A percentile compares a stretch with the other conserved stretches of the same genome.
Evolutionary conservation across 2,113 vertebrate species (phyloP).

Genomic region (Neolamprologus falcicula): DNA sequence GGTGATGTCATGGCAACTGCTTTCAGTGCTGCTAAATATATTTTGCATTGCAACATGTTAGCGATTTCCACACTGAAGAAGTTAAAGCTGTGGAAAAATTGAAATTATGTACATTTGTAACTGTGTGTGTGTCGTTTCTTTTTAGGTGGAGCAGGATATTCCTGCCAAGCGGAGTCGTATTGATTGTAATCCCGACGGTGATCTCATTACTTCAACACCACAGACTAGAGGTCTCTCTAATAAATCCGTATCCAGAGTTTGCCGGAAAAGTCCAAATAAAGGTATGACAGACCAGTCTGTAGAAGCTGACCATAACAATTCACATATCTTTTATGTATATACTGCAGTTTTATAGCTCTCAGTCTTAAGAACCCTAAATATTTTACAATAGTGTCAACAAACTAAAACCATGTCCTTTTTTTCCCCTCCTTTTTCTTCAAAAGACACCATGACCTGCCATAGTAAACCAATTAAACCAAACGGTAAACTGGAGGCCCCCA

Average conservation of each 20-base stretch:
- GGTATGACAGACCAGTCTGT: slow-evolving; percentile 63
- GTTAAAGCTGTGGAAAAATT: neutral
- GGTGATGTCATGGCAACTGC: neutral
- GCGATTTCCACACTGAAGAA: neutral
- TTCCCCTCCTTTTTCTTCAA: neutral
- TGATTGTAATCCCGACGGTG: slow-evolving; percentile 84
- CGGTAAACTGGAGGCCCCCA: slow-evolving; percentile 84
- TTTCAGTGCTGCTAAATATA: neutral
- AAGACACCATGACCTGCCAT: slow-evolving; percentile 84
- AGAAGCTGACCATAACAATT: neutral
- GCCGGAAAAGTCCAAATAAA: slow-evolving; percentile 88
- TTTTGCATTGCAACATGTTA: neutral
- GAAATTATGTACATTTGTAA: neutral
- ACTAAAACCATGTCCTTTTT: neutral
- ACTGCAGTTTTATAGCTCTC: neutral
- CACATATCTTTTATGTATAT: neutral
- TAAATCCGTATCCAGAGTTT: slow-evolving; percentile 82
- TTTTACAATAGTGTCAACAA: neutral
- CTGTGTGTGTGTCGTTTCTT: neutral
- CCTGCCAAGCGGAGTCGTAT: slow-evolving; percentile 90
- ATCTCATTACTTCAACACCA: slow-evolving; percentile 90
- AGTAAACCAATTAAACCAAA: slow-evolving; percentile 91
- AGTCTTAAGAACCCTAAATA: neutral
- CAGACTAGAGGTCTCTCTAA: slow-evolving; percentile 82
- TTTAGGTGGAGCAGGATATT: slow-evolving; percentile 90